Evolutionary conservation across 92 coral and sea anemone species (phyloP).

Genomic region (Hydrozoanthus gracilis): DNA sequence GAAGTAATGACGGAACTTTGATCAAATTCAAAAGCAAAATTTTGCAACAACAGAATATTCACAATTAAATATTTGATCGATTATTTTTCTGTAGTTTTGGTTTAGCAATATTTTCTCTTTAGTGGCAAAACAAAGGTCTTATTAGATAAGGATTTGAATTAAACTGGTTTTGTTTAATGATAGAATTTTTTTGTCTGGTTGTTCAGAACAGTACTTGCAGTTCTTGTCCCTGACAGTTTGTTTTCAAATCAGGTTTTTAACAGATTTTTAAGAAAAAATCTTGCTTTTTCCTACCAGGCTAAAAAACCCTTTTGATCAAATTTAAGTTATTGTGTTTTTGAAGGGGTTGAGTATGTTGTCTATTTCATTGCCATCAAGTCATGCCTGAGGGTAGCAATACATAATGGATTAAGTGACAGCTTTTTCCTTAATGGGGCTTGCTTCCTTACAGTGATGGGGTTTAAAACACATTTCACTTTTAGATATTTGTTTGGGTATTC

Average conservation of each 20-base stretch:
- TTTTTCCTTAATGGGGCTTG: background rate
- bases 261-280: background rate
- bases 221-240: background rate
- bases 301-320: background rate
- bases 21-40: background rate
- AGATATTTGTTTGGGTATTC: background rate
- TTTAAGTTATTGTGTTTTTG: background rate
- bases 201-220: too few relatives aligned
- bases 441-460: background rate
- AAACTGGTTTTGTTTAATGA: background rate
- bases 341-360: background rate
- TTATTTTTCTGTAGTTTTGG: background rate
- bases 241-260: background rate
- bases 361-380: background rate
- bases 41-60: constrained; percentile 25
- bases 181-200: too few relatives aligned
- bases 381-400: background rate
- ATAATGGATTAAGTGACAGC: background rate
- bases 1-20: background rate
- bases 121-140: background rate
- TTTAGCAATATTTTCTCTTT: background rate
- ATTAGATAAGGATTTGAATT: background rate
- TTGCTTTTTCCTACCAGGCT: background rate
- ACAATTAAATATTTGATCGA: background rate
- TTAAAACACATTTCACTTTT: background rate